Conservation (phyloP, 2,113 vertebrate species). For the Eira barbara region DNA sequence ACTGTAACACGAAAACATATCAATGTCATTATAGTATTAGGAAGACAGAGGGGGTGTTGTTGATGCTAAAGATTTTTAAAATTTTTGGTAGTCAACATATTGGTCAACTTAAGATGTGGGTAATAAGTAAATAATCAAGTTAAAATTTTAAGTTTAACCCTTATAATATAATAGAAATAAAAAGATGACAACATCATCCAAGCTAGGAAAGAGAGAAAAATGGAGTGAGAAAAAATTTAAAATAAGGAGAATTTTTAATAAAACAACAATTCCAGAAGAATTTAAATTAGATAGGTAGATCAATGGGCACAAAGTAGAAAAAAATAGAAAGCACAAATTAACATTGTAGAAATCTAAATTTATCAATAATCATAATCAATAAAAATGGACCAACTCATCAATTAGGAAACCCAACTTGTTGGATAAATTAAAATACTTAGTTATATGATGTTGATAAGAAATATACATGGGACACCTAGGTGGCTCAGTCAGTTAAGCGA, state of each 20-base stretch:
- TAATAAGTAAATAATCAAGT: not conserved
- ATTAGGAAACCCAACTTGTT: not conserved
- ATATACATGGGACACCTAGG: not conserved
- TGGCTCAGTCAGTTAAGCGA: not conserved
- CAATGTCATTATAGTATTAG: not conserved
- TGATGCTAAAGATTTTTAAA: not conserved
- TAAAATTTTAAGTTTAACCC: not conserved
- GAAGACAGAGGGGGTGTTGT: not conserved
- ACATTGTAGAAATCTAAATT: not conserved
- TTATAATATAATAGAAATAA: not conserved
- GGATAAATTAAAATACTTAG: not conserved
- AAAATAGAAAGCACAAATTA: not conserved
- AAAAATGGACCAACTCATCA: not conserved
- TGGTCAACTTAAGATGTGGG: not conserved
- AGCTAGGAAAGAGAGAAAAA: not conserved
- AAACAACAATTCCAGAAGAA: not conserved
- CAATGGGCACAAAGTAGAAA: not conserved
- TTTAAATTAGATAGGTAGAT: not conserved
- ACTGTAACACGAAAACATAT: not conserved
- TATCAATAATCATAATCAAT: not conserved
- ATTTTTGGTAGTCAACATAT: not conserved
- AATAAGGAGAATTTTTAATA: not conserved
- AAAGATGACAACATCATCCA: not conserved
- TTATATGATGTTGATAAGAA: not conserved
- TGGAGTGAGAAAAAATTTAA: not conserved